These are phyloP conservation scores for Agelaius phoeniceus DNA, from an alignment of 2,113 vertebrate species.

Conservation along the genomic window DNA sequence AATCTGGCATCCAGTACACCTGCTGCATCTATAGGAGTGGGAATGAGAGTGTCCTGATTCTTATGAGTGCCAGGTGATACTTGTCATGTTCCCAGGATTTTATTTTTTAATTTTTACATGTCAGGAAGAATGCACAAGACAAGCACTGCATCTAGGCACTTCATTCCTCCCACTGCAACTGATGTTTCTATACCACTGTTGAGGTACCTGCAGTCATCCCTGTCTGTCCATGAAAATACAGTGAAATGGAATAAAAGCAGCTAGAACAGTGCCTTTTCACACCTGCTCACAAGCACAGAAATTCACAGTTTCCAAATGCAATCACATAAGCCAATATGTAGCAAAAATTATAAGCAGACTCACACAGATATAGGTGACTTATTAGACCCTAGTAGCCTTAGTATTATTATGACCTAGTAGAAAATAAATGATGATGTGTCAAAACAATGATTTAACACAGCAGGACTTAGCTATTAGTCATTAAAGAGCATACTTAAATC, in stretches of 20 bases:
- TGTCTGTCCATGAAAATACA: not conserved
- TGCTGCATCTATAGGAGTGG: not conserved
- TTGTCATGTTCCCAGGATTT: not conserved
- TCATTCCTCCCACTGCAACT: not conserved
- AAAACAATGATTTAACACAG: constrained; percentile 10
- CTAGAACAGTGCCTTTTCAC: not conserved
- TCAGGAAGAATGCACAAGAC: not conserved
- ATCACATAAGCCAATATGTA: not conserved
- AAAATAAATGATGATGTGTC: constrained; percentile 7
- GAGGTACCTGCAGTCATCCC: not conserved
- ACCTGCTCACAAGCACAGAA: not conserved
- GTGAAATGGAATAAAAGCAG: not conserved
- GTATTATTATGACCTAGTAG: not conserved
- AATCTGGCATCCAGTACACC: not conserved
- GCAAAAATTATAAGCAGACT: not conserved
- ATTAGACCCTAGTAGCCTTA: not conserved
- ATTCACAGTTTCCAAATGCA: constrained; percentile 4
- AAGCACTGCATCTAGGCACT: not conserved
- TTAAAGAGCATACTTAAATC: not conserved
- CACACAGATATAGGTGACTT: not conserved
- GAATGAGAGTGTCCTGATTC: not conserved
- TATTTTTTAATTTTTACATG: not conserved
- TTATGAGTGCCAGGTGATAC: not conserved
- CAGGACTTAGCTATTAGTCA: not conserved
- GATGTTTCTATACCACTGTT: not conserved